Conservation (phyloP, 2,113 vertebrate genomes). For the Caretta caretta region DNA sequence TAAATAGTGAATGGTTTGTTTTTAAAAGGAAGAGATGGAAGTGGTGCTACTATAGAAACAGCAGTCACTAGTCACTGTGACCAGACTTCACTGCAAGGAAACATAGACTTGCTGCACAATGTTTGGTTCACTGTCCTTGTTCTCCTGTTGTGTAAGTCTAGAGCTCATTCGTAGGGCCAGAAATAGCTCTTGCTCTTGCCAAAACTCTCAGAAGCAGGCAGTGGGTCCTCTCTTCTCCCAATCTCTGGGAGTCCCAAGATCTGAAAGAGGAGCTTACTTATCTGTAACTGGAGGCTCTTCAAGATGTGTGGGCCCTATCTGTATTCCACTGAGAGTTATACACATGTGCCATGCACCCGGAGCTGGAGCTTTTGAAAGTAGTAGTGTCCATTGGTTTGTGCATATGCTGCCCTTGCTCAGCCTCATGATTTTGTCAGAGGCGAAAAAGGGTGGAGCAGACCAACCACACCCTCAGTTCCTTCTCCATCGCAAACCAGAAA, state of each 20-base stretch:
- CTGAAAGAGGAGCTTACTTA: not conserved
- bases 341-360: not conserved
- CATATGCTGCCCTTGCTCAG: not conserved
- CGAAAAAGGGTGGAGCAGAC: not conserved
- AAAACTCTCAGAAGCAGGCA: not conserved
- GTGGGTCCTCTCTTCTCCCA: rapidly evolving
- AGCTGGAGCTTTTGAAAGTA: not conserved
- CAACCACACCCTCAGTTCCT: too few relatives aligned
- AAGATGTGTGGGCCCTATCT: not conserved
- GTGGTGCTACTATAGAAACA: slow-evolving; percentile 62
- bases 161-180: rapidly evolving
- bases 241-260: not conserved
- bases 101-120: not conserved
- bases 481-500: not conserved
- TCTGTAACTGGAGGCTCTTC: not conserved
- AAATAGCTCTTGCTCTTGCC: rapidly evolving
- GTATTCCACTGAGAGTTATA: not conserved
- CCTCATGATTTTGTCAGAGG: not conserved
- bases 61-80: not conserved
- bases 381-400: not conserved
- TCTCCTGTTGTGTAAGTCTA: rapidly evolving
- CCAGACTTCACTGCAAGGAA: not conserved
- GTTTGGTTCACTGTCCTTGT: rapidly evolving
- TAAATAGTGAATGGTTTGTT: rapidly evolving
- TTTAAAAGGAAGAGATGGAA: not conserved